phyloP scores from a whole-genome alignment of 1,140 invertebrate species.

The Microvelia longipes region DNA sequence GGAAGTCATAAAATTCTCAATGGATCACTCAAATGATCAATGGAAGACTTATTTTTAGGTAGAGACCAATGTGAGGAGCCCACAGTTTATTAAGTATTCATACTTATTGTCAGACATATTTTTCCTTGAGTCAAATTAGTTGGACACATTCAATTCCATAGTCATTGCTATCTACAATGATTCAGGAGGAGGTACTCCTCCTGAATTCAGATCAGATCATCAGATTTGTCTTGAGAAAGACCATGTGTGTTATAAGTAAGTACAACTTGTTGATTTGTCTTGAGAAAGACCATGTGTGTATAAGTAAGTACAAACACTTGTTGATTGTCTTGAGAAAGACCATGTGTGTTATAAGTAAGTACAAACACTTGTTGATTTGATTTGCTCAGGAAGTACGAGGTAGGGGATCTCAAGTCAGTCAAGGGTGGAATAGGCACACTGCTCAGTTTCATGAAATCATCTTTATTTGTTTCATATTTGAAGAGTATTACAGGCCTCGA shows the following conservation, averaged over 20 bases:
- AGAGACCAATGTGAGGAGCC: too few species aligned
- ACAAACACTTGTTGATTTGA: too few species aligned
- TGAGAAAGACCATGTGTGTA: background rate
- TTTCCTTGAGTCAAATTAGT: background rate
- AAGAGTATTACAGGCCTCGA: background rate
- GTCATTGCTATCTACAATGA: background rate
- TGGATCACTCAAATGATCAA: too few species aligned
- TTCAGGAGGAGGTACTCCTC: too few species aligned
- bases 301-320: background rate
- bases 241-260: background rate
- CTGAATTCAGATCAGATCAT: background rate
- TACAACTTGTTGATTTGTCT: background rate
- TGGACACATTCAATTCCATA: background rate
- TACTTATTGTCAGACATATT: background rate
- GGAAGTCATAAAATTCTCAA: too few species aligned
- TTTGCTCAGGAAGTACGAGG: background rate
- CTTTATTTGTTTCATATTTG: conserved; percentile 5
- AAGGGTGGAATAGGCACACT: background rate
- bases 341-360: too few species aligned
- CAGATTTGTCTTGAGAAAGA: too few species aligned
- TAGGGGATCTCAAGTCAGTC: background rate
- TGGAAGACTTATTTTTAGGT: too few species aligned
- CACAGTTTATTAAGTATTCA: background rate
- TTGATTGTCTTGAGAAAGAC: background rate
- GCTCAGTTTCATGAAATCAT: background rate